phyloP scores from a whole-genome alignment of 2,888 invertebrate species.

The Hemaris fuciformis region DNA sequence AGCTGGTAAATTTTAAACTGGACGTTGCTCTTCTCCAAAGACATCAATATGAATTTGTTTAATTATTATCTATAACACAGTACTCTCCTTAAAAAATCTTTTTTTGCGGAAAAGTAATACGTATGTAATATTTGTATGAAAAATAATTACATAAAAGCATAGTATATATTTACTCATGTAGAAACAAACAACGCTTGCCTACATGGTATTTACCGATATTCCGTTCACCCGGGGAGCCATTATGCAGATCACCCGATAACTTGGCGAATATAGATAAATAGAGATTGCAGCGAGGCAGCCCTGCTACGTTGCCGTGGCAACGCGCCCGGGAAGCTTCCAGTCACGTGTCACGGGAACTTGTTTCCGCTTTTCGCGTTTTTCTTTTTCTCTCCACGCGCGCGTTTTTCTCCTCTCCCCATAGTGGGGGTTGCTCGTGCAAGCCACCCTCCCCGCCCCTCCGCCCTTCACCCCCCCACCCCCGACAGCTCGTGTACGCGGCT shows the following conservation, averaged over 20 bases:
- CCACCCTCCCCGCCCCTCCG: constrained; percentile 32
- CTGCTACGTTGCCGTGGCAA: constrained; percentile 64
- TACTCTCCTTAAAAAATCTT: too few relatives aligned
- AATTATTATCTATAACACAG: too few relatives aligned
- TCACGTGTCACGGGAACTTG: constrained; percentile 79
- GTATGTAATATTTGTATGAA: too few relatives aligned
- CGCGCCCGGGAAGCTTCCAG: constrained; percentile 76
- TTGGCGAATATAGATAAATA: constrained; percentile 1
- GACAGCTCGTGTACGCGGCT: constrained; percentile 76
- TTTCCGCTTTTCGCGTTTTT: constrained; percentile 76
- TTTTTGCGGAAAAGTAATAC: too few relatives aligned
- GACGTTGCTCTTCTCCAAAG: too few relatives aligned
- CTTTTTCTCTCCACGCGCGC: constrained; percentile 68
- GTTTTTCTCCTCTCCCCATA: constrained; percentile 55
- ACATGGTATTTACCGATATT: neutral
- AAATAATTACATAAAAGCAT: too few relatives aligned
- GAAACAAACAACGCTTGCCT: neutral
- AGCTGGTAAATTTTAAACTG: too few relatives aligned
- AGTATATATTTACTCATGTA: too few relatives aligned
- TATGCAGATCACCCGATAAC: constrained; percentile 8
- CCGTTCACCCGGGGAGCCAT: neutral
- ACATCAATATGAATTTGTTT: too few relatives aligned
- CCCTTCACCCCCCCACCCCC: constrained; percentile 39
- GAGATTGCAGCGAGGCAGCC: constrained; percentile 28
- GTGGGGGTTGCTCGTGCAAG: constrained; percentile 41